Evolutionary conservation across 2,888 invertebrate species (phyloP), one percentile per base, ranked within the genome.

Genomic region (Erebia ligea): DNA sequence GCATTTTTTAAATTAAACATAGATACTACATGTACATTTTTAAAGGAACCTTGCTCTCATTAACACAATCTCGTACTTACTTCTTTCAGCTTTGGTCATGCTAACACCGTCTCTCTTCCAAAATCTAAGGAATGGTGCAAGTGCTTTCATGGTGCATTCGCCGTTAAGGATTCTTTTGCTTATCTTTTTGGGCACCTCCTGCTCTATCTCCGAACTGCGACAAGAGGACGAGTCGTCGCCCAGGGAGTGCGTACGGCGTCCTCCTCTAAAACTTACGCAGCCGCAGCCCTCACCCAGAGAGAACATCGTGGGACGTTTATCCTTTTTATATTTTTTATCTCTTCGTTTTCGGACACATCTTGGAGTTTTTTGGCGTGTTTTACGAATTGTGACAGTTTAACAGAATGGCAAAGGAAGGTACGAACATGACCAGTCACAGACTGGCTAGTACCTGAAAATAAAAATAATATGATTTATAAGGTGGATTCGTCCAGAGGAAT

Each of bases 11-110:
- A 6, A 34, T 34, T 34, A 34, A 5, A 34, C 34, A 34, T 34
- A 34, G 0, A 34, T 6, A 6, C 34, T 34, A 34, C 34, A 6
- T 34, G 5, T 6, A 34, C 34, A 34, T 34, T 34, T 34, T 6
- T 34, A 34, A 6, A 34, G 34, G 34, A 34, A 34, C 34, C 6
- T 34, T 34, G 34, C 34, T 34, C 6, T 34, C 34, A 34, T 34
- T 34, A 34, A 34, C 34, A 34, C 34, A 34, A 34, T 17, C 48
- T 48, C 5, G 25, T 48, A 87, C 95, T 96, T 87, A 96, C 96
- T 96, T 93, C 96, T 94, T 89, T 96, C 96, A 70, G 96, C 95
- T 86, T 96, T 96, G 25, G 96, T 96, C 96, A 96, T 96, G 89
- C 96, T 96, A 86, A 95, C 95, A 76, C 96, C 95, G 77, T 95